Percentiles rank a stretch among this genome's conserved stretches.
Conservation (phyloP, 2,797 vertebrate species). For the Melanotaenia maccullochi region DNA sequence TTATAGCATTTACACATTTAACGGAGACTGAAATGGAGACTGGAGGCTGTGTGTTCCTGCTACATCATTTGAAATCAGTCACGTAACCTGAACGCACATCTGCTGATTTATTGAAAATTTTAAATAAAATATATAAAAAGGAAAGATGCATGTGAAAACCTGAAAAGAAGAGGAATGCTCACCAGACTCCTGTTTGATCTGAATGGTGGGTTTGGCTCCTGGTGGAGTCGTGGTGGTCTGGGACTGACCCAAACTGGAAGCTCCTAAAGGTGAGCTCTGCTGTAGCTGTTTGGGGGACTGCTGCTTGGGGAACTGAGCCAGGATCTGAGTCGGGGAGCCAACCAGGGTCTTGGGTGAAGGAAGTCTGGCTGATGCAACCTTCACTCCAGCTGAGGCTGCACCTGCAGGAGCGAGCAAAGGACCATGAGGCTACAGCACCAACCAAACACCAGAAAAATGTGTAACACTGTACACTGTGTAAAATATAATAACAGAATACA, state of each 20-base stretch:
- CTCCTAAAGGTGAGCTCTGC: conserved; percentile 80
- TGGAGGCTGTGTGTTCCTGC: too few relatives aligned
- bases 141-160: too few relatives aligned
- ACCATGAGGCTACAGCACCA: background rate
- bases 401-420: conserved; percentile 62
- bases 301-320: conserved; percentile 95
- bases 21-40: too few relatives aligned
- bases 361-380: conserved; percentile 90
- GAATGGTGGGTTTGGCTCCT: conserved; percentile 94
- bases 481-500: too few relatives aligned
- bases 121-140: too few relatives aligned
- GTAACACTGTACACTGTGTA: too few relatives aligned
- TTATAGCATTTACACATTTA: too few relatives aligned
- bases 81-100: too few relatives aligned
- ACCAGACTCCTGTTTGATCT: conserved; percentile 99
- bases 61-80: too few relatives aligned
- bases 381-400: conserved; percentile 89
- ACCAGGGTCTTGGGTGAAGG: conserved; percentile 94
- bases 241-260: conserved; percentile 66
- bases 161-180: conserved; percentile 27
- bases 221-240: conserved; percentile 80
- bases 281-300: conserved; percentile 89
- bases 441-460: too few relatives aligned
- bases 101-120: too few relatives aligned
- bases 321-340: conserved; percentile 91